Evolutionary conservation across 2,113 vertebrate species (phyloP).

Genomic region (Scolopax mira): DNA sequence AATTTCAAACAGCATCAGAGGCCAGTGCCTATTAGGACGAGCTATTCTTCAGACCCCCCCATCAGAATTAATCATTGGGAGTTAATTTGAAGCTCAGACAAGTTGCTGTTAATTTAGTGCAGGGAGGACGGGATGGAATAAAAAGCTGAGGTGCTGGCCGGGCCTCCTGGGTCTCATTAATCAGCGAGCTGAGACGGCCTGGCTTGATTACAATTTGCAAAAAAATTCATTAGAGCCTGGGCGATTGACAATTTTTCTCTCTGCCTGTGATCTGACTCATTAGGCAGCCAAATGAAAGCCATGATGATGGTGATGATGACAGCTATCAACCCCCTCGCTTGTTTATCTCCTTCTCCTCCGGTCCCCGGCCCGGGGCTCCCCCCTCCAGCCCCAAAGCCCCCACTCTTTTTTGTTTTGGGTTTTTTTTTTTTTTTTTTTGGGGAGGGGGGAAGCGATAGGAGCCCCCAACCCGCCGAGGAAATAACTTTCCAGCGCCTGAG

Average conservation of each 20-base stretch:
- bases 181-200: slow-evolving; percentile 89
- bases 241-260: slow-evolving; percentile 91
- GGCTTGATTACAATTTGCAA: slow-evolving; percentile 97
- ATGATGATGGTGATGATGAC: slow-evolving; percentile 80
- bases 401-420: background rate
- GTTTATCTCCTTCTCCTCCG: slow-evolving; percentile 81
- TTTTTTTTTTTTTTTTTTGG: too few relatives aligned
- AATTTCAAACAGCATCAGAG: slow-evolving; percentile 84
- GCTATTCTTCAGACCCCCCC: slow-evolving; percentile 84
- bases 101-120: slow-evolving; percentile 95
- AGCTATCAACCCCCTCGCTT: slow-evolving; percentile 80
- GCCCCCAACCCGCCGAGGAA: background rate
- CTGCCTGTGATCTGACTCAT: slow-evolving; percentile 85
- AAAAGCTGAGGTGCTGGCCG: slow-evolving; percentile 83
- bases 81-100: slow-evolving; percentile 95
- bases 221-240: slow-evolving; percentile 92
- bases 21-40: slow-evolving; percentile 85
- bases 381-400: background rate
- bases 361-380: slow-evolving; percentile 46
- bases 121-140: slow-evolving; percentile 83
- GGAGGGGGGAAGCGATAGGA: background rate
- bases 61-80: slow-evolving; percentile 94
- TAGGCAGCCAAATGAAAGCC: slow-evolving; percentile 88
- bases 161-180: slow-evolving; percentile 90
- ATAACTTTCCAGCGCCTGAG: background rate